These are phyloP conservation scores for Muscicapa comitata DNA, from an alignment of 2,797 vertebrate species.

Conservation along the genomic window DNA sequence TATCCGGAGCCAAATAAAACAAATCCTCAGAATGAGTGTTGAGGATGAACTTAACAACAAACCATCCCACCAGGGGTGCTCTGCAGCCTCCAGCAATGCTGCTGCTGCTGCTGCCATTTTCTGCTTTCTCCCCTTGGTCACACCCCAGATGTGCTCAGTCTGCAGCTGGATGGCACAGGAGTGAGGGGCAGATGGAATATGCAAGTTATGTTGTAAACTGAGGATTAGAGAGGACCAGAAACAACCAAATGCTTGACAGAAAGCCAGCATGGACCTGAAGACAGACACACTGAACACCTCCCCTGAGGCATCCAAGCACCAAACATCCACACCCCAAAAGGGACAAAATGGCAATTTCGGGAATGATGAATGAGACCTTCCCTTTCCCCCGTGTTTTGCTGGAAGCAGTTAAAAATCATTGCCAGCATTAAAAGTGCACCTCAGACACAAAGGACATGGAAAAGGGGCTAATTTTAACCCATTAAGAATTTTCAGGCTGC, in stretches of 20 bases:
- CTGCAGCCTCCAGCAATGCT: accelerated
- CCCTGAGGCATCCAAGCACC: accelerated
- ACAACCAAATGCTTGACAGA: not conserved
- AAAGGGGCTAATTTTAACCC: not conserved
- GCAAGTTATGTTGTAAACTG: not conserved
- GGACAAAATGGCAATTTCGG: not conserved
- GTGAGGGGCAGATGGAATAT: not conserved
- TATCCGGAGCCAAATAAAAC: not conserved
- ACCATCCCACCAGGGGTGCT: not conserved
- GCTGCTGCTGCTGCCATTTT: accelerated
- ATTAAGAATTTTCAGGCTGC: not conserved
- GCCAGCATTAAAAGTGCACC: not conserved
- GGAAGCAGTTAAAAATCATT: not conserved
- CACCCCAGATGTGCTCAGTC: not conserved
- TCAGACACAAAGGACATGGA: not conserved
- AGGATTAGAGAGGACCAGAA: not conserved
- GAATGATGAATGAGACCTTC: not conserved
- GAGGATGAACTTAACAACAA: not conserved
- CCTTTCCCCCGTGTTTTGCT: not conserved
- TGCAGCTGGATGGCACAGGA: not conserved
- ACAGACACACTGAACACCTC: not conserved
- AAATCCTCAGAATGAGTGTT: not conserved
- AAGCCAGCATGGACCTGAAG: not conserved
- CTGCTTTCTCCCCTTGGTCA: not conserved
- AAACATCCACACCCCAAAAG: not conserved